Conservation (phyloP, 2,888 invertebrate species). For the Choristoneura rosaceana region DNA sequence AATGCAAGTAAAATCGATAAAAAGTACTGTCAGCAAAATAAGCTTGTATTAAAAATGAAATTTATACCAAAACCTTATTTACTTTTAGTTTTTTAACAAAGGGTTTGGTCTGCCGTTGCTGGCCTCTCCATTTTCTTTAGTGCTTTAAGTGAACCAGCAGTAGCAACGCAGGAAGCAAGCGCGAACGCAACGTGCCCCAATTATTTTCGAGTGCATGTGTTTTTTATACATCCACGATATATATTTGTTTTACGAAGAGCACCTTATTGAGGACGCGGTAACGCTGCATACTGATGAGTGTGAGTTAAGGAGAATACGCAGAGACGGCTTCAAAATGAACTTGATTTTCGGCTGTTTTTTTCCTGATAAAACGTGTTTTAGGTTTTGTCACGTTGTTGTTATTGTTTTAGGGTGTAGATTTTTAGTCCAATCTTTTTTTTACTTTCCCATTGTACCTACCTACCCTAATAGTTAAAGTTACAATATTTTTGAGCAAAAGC, state of each 20-base stretch:
- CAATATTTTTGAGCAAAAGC: too few species aligned
- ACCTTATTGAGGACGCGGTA: slow-evolving; percentile 42
- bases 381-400: too few species aligned
- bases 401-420: too few species aligned
- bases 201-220: slow-evolving; percentile 41
- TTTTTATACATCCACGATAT: slow-evolving; percentile 43
- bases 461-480: too few species aligned
- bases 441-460: too few species aligned
- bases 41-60: too few species aligned
- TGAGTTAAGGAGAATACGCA: slow-evolving; percentile 35
- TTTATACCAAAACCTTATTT: too few species aligned
- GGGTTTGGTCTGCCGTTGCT: background rate
- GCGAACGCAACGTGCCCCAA: slow-evolving; percentile 41
- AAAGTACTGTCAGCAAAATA: too few species aligned
- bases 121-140: background rate
- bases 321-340: background rate
- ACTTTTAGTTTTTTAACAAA: too few species aligned
- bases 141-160: slow-evolving; percentile 1
- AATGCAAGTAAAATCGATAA: too few species aligned
- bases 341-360: background rate
- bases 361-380: background rate
- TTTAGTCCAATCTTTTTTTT: too few species aligned
- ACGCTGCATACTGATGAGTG: slow-evolving; percentile 43
- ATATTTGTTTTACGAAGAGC: slow-evolving; percentile 43
- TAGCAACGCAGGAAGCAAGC: slow-evolving; percentile 30